Base-by-base conservation (phyloP, 2,797 vertebrate species). In the Sciurus vulgaris region DNA sequence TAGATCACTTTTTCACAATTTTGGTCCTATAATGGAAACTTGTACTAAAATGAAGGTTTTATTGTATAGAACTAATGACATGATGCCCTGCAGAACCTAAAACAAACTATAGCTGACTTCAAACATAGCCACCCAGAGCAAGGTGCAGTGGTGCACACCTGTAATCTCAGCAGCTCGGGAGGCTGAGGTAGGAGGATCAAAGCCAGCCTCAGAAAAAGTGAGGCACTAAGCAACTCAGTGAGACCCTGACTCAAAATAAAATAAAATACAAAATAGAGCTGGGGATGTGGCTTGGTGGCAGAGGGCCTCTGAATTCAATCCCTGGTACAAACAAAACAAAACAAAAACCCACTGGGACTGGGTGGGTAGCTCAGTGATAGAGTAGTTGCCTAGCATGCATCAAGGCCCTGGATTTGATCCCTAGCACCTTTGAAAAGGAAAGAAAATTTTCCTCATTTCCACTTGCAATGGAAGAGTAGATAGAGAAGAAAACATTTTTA, bases 21-120 rank as follows among this genome's bases (percentile, higher is more conserved):
- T 88, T 79, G 47, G 14, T 77, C 41, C 35, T 86, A 11, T 44
- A 96, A 91, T 18, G 72, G 87, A 95, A 96, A 93, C 6, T 41
- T 72, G 28, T 24, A 76, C 54, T 41, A 17, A 96, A 74, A 76
- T 73, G 79, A 96, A 63, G 59, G 38, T 70, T 92, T 79, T 72
- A 79, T 28, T 88, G 67, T 63, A 59, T 1, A 65, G 12, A 94
- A 72, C 18, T 44, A 86, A 65, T 78, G 63, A 97, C 85, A 86
- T 49, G 69, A 89, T 44, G 76, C n/a, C 38, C 14, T 59, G 24
- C 0, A 59, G 41, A 89, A 79, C 6, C 65, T 78, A 70, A 83
- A 91, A 88, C 30, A 91, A 82, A 85, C 49, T 79, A 63, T 35
- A 86, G 35, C 73, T 49, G 20, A 56, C 38, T 84, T 59, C 24